phyloP scores from a whole-genome alignment of 2,797 vertebrate genomes.

The Babyrousa celebensis region DNA sequence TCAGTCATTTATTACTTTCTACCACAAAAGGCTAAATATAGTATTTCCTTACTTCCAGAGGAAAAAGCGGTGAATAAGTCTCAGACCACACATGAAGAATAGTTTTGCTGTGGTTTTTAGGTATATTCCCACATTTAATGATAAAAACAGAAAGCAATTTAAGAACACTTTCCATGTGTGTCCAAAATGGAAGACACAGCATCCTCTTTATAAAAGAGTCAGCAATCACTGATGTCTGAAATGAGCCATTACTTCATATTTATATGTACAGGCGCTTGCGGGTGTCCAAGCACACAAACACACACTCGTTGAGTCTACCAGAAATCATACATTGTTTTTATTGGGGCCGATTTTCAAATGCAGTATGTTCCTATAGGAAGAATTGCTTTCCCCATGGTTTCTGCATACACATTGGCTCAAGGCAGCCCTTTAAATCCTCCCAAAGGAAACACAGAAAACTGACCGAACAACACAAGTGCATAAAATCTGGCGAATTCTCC shows the following conservation, averaged over 20 bases:
- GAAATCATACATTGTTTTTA: conserved; percentile 69
- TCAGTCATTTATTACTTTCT: conserved; percentile 74
- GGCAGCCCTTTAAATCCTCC: conserved; percentile 9
- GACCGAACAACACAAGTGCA: conserved; percentile 66
- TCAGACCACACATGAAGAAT: conserved; percentile 90
- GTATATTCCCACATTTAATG: conserved; percentile 88
- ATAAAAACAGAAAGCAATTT: conserved; percentile 89
- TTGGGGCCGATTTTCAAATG: conserved; percentile 18
- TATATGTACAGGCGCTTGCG: fast-evolving
- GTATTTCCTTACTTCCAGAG: conserved; percentile 84
- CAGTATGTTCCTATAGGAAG: not conserved
- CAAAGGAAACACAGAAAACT: conserved; percentile 8
- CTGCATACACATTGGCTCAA: not conserved
- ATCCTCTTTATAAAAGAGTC: conserved; percentile 81
- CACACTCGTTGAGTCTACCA: conserved; percentile 66
- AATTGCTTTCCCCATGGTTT: not conserved
- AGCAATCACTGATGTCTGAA: conserved; percentile 78
- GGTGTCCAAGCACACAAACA: not conserved
- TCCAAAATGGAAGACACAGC: conserved; percentile 81
- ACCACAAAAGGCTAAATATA: conserved; percentile 81
- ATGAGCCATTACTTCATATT: conserved; percentile 61
- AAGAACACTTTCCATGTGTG: conserved; percentile 82
- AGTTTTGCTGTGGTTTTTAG: conserved; percentile 86
- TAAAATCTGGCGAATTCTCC: not conserved
- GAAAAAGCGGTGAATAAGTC: conserved; percentile 81